phyloP scores from a whole-genome alignment of 1,140 invertebrate species.

The Drosophila persimilis region DNA sequence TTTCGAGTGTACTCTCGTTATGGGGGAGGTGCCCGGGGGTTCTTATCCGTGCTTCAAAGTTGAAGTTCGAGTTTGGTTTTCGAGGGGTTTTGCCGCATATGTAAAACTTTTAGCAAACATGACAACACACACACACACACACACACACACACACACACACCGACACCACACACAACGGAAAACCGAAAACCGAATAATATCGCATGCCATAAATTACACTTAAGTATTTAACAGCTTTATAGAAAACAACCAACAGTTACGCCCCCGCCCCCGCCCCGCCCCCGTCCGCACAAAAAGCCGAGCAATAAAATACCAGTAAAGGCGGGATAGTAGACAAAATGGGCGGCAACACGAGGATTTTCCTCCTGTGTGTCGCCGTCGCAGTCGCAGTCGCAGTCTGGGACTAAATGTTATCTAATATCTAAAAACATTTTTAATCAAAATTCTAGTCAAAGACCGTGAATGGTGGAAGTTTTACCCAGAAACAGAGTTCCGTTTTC shows the following conservation, averaged over 20 bases:
- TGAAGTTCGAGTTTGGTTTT: slow-evolving; percentile 43
- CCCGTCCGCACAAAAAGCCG: slow-evolving; percentile 12
- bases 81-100: slow-evolving; percentile 50
- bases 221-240: slow-evolving; percentile 80
- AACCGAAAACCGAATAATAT: slow-evolving; percentile 64
- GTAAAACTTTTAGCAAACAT: slow-evolving; percentile 75
- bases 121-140: slow-evolving; percentile 43
- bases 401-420: slow-evolving; percentile 43
- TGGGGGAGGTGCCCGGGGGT: not conserved
- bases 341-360: slow-evolving; percentile 12
- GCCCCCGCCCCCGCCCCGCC: slow-evolving; percentile 35
- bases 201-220: slow-evolving; percentile 79
- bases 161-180: too few relatives aligned
- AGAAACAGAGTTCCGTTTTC: not conserved
- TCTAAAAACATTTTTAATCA: slow-evolving; percentile 69
- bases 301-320: slow-evolving; percentile 60
- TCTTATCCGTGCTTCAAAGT: slow-evolving; percentile 27
- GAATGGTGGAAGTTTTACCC: not conserved
- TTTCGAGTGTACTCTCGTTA: not conserved
- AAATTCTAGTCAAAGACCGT: slow-evolving; percentile 29
- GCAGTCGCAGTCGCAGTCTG: slow-evolving; percentile 3
- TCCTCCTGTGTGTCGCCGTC: not conserved
- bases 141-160: too few relatives aligned
- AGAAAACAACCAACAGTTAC: slow-evolving; percentile 48
- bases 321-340: slow-evolving; percentile 18